phyloP scores from a whole-genome alignment of 2,797 vertebrate genomes.

The Crypturellus tataupa region DNA sequence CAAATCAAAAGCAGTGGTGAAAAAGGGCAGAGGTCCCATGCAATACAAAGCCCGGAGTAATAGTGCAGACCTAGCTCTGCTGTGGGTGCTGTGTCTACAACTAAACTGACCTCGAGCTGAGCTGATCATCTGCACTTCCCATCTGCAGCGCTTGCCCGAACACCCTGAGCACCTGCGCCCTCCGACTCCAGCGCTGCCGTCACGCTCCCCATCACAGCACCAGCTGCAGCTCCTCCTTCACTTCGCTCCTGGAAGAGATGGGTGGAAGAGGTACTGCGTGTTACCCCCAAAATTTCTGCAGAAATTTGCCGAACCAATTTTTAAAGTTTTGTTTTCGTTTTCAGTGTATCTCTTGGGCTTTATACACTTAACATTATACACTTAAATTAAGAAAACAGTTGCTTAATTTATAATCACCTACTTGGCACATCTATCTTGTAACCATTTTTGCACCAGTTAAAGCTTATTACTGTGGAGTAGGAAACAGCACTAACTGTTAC shows the following conservation, averaged over 20 bases:
- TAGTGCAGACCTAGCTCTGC: neutral
- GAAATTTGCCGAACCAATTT: neutral
- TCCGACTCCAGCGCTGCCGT: neutral
- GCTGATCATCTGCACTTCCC: neutral
- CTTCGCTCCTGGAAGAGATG: neutral
- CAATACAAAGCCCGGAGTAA: neutral
- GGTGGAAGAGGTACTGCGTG: neutral
- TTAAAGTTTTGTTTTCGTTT: neutral
- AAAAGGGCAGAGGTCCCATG: neutral
- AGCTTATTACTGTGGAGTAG: neutral
- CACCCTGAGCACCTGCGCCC: fast-evolving
- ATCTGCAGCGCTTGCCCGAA: neutral
- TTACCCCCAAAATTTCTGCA: neutral
- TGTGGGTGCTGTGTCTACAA: neutral
- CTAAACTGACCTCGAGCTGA: neutral
- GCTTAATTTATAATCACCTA: neutral
- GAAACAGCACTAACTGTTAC: neutral
- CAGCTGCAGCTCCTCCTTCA: neutral
- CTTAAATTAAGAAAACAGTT: neutral
- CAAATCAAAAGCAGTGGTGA: neutral
- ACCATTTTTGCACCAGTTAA: neutral
- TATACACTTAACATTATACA: neutral
- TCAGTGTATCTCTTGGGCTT: neutral
- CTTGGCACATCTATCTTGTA: neutral
- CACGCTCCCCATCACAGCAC: neutral